Conservation (phyloP, 2,888 invertebrate genomes). For the Parochlus steinenii region DNA sequence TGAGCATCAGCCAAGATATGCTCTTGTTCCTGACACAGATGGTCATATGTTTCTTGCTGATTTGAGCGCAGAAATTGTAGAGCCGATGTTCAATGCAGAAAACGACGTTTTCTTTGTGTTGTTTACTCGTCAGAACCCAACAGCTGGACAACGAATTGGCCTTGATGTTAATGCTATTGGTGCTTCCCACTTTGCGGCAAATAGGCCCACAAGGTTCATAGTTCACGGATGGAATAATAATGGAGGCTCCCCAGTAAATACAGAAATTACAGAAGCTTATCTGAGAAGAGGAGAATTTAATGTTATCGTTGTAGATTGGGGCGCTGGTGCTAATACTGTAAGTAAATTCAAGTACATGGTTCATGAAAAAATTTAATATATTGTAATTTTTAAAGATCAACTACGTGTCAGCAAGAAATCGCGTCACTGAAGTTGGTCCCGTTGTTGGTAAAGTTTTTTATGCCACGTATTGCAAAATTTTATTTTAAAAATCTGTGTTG, state of each 20-base stretch:
- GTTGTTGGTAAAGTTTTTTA: too few species aligned
- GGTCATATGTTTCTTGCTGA: constrained; percentile 1
- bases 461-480: too few species aligned
- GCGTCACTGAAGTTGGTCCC: constrained; percentile 18
- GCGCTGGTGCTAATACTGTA: constrained; percentile 34
- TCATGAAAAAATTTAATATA: too few species aligned
- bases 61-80: neutral
- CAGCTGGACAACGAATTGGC: constrained; percentile 13
- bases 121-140: constrained; percentile 21
- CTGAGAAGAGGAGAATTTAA: constrained; percentile 38
- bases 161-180: constrained; percentile 13
- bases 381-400: constrained; percentile 17
- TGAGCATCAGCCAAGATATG: too few species aligned
- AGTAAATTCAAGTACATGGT: too few species aligned
- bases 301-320: constrained; percentile 44
- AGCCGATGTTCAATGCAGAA: constrained; percentile 12
- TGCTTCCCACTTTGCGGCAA: constrained; percentile 16
- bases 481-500: too few species aligned
- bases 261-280: constrained; percentile 28
- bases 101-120: constrained; percentile 28
- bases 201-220: constrained; percentile 21
- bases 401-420: constrained; percentile 36
- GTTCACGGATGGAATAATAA: constrained; percentile 42
- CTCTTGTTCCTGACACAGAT: neutral
- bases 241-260: constrained; percentile 29